phyloP scores from a whole-genome alignment of 2,888 invertebrate species.

The Tetrapedia diversipes region DNA sequence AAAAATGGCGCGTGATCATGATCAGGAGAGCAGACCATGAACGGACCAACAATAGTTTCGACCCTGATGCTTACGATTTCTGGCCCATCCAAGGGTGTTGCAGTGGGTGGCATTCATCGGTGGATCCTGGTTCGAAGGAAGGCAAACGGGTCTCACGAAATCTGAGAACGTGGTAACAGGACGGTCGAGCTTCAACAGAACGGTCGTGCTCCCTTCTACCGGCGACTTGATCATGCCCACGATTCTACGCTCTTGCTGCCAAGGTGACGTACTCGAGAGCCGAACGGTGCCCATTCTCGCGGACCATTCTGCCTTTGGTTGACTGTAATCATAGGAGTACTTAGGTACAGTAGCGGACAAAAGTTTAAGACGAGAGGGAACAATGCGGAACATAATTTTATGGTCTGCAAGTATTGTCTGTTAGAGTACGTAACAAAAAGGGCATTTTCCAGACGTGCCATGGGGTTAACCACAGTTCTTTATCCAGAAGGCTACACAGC shows the following conservation, averaged over 20 bases:
- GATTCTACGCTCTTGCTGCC: conserved; percentile 93
- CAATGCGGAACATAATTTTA: no score
- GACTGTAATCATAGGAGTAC: no score
- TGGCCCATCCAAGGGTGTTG: conserved; percentile 93
- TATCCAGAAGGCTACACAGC: no score
- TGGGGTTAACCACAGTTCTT: no score
- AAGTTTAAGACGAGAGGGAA: no score
- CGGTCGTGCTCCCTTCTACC: conserved; percentile 93
- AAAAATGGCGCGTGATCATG: no score
- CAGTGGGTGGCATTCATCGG: conserved; percentile 85
- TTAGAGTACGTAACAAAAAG: no score
- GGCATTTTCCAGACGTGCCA: no score
- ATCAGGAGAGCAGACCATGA: no score
- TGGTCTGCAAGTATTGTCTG: no score
- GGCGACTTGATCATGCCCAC: conserved; percentile 95
- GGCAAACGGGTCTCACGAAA: conserved; percentile 92
- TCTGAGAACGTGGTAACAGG: conserved; percentile 89
- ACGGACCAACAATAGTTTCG: no score
- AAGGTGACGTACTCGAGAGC: conserved; percentile 91
- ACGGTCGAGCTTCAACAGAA: conserved; percentile 91
- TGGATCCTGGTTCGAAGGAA: conserved; percentile 87
- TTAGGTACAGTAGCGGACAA: no score
- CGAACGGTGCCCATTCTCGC: conserved; percentile 91
- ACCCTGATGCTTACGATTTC: conserved; percentile 87
- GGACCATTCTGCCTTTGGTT: conserved; percentile 94